phyloP scores from a whole-genome alignment of 2,888 invertebrate species.

The Glaucopsyche alexis region DNA sequence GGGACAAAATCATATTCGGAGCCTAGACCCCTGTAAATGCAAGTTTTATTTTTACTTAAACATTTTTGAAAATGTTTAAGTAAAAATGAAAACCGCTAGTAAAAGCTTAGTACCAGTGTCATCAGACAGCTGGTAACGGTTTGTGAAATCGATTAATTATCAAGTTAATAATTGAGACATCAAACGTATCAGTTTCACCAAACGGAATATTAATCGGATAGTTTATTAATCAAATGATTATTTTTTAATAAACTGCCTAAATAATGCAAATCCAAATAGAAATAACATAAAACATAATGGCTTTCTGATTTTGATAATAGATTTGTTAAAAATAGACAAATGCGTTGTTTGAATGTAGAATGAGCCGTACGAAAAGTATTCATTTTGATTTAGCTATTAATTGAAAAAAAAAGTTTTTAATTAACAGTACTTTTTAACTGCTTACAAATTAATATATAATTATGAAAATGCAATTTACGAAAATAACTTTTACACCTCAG shows the following conservation, averaged over 20 bases:
- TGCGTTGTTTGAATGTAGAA: background rate
- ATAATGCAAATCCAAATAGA: background rate
- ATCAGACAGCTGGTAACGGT: conserved; percentile 38
- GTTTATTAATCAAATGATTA: background rate
- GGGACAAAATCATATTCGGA: too few species aligned
- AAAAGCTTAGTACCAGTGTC: too few species aligned
- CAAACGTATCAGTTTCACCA: conserved; percentile 47
- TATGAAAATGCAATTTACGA: too few species aligned
- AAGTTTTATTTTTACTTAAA: too few species aligned
- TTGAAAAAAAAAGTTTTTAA: too few species aligned
- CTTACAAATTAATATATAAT: too few species aligned
- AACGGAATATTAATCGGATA: background rate
- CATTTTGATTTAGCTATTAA: too few species aligned
- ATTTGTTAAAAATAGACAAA: conserved; percentile 13
- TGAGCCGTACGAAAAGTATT: too few species aligned
- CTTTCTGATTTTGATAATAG: background rate
- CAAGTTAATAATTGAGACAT: conserved; percentile 75
- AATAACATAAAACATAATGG: conserved; percentile 3
- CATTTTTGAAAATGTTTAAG: background rate
- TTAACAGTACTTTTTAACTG: too few species aligned
- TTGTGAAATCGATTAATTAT: conserved; percentile 75
- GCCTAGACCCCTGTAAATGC: too few species aligned
- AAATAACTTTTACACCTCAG: too few species aligned
- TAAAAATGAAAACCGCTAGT: background rate
- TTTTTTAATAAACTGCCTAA: conserved; percentile 19